Base-by-base conservation (phyloP, 2,888 invertebrate species). In the Sphaerophoria taeniata region DNA sequence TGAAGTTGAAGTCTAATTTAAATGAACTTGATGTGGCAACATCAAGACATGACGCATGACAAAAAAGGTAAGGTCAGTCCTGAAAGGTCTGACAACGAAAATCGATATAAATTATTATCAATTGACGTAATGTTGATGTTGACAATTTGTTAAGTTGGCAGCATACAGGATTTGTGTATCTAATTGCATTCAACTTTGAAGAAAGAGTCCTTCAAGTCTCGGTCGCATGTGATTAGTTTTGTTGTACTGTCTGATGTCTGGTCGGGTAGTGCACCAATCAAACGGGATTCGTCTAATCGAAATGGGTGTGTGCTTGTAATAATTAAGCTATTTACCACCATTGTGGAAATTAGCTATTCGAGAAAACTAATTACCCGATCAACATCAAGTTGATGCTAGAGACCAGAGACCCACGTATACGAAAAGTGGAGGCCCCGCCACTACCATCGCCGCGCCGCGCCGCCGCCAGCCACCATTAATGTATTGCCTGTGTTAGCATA, bases 291-390 rank as follows among this genome's bases (percentile, higher is more conserved):
- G 47, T 74, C 51, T 71, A 75, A 84, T 84, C 79, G 65, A 75
- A 83, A 84, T 84, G 78, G 83, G 83, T 75, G 83, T 84, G 83
- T 71, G 61, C 75, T 74, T 65, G 33, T 74, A 78, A 79, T 84
- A 84, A 79, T 75, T 75, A 84, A 79, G 65, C 65, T 71, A 79
- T 79, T 84, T 84, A 74, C 83, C 70, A 78, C 75, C 60, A 72
- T 78, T 65, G 65, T 71, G 79, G 75, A 84, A 79, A 71, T 75
- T 49, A 79, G 49, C 70, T 69, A 69, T 43, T 61, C 49, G 55
- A 63, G 63, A 63, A 55, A 74, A 75, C 79, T 84, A 75, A 75
- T 79, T 75, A 75, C 70, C 53, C 67, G 67, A 39, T 53, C 51
- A 53, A 53, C 67, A 67, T 51, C 39, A 51, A 6, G 36, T 49